Evolutionary conservation across 2,113 vertebrate genomes (phyloP).

Genomic region (Caranx melampygus): DNA sequence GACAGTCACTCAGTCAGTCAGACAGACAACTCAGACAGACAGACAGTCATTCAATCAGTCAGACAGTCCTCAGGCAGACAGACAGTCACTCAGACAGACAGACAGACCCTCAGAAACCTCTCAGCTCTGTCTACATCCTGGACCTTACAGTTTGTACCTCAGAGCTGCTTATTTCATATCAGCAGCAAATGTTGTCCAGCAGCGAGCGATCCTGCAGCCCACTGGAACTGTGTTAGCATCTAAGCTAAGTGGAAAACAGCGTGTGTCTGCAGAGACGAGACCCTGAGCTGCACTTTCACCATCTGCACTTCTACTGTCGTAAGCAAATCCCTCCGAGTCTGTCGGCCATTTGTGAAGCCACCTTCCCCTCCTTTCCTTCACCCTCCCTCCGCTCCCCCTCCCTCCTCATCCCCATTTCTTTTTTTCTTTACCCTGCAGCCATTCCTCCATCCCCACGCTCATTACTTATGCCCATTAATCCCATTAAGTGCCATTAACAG

Average conservation of each 20-base stretch:
- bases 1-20: no score
- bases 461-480: conserved; percentile 82
- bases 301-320: conserved; percentile 41
- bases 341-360: conserved; percentile 44
- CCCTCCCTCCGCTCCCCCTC: conserved; percentile 14
- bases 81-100: no score
- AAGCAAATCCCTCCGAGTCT: conserved; percentile 54
- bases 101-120: no score
- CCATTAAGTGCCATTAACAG: conserved; percentile 84
- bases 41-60: no score
- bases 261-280: conserved; percentile 32
- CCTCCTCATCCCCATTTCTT: neutral
- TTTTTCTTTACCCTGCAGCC: conserved; percentile 16
- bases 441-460: conserved; percentile 65
- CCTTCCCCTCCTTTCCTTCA: conserved; percentile 21
- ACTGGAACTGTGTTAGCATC: conserved; percentile 57
- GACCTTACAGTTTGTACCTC: conserved; percentile 24
- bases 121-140: conserved; percentile 19
- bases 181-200: conserved; percentile 46
- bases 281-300: conserved; percentile 42
- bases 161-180: conserved; percentile 50
- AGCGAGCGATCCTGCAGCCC: conserved; percentile 28
- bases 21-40: no score
- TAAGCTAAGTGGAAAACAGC: conserved; percentile 39
- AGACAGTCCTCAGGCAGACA: no score